Conservation (phyloP, 1,140 invertebrate species). For the Drosophila fuyamai region DNA sequence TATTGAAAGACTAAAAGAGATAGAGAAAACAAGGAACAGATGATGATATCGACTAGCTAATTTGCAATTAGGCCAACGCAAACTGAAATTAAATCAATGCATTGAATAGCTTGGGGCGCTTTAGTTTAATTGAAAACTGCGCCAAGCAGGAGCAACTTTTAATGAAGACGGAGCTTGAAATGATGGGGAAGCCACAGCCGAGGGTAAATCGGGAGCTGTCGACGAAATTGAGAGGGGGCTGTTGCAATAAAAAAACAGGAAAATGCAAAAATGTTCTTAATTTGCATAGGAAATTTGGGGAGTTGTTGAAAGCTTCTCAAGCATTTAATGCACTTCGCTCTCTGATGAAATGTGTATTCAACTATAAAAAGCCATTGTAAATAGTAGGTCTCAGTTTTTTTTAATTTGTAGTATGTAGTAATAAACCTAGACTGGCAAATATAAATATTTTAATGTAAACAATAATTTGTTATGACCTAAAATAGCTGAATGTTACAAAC, state of each 20-base stretch:
- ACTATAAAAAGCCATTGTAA: too few species aligned
- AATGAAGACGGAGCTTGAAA: slow-evolving; percentile 53
- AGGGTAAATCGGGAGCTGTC: slow-evolving; percentile 1
- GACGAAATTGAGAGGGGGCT: background rate
- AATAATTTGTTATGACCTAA: too few species aligned
- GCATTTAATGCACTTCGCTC: too few species aligned
- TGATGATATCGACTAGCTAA: slow-evolving; percentile 42
- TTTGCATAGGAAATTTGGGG: slow-evolving; percentile 10
- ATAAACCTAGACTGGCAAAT: too few species aligned
- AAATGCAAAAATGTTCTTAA: slow-evolving; percentile 35
- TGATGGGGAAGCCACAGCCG: slow-evolving; percentile 16
- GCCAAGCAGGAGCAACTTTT: slow-evolving; percentile 68
- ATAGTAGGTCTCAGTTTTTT: too few species aligned
- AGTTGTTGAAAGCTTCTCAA: slow-evolving; percentile 11
- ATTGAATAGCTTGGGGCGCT: slow-evolving; percentile 55
- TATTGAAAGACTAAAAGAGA: background rate
- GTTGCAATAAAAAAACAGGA: slow-evolving; percentile 8
- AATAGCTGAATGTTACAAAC: too few species aligned
- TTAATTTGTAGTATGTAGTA: too few species aligned
- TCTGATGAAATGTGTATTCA: too few species aligned
- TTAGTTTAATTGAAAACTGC: slow-evolving; percentile 70
- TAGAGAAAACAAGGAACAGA: background rate
- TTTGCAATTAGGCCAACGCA: slow-evolving; percentile 71
- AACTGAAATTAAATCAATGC: slow-evolving; percentile 72
- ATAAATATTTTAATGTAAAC: too few species aligned